Percentiles rank a stretch among this genome's conserved stretches.
phyloP scores from a whole-genome alignment of 2,888 invertebrate genomes.

The Macrophya annulata region DNA sequence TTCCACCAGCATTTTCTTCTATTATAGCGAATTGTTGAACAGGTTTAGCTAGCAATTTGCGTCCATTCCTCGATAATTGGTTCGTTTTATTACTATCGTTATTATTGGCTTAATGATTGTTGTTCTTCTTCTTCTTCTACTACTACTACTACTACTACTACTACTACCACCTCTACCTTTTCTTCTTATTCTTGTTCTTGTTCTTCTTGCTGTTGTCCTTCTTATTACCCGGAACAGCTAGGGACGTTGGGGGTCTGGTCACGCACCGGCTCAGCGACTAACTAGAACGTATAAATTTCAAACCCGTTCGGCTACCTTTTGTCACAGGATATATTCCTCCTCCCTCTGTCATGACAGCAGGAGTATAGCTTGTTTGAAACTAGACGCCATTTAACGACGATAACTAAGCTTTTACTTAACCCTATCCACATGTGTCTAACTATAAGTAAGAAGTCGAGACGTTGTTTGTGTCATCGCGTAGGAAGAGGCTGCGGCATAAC shows the following conservation, averaged over 20 bases:
- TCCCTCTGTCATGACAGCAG: neutral
- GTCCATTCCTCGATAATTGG: slow-evolving; percentile 41
- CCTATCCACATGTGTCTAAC: neutral
- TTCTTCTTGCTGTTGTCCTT: slow-evolving; percentile 17
- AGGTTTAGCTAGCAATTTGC: slow-evolving; percentile 30
- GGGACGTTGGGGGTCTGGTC: slow-evolving; percentile 48
- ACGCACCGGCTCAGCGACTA: slow-evolving; percentile 48
- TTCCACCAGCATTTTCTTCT: neutral
- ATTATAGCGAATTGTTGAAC: neutral
- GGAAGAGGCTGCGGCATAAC: neutral
- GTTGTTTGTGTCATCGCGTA: neutral
- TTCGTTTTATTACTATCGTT: slow-evolving; percentile 45
- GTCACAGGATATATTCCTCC: slow-evolving; percentile 15
- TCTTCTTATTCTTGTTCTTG: neutral
- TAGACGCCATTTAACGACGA: slow-evolving; percentile 42
- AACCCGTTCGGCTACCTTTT: slow-evolving; percentile 48
- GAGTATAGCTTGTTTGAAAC: slow-evolving; percentile 17
- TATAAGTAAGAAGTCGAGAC: neutral
- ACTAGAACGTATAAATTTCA: slow-evolving; percentile 49
- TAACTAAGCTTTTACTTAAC: neutral
- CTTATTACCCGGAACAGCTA: slow-evolving; percentile 31
- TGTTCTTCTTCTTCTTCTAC: slow-evolving; percentile 2
- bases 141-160: neutral
- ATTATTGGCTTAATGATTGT: slow-evolving; percentile 47
- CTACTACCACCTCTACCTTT: neutral